Base-by-base conservation (phyloP, 2,888 invertebrate genomes). In the Taenaris catops region DNA sequence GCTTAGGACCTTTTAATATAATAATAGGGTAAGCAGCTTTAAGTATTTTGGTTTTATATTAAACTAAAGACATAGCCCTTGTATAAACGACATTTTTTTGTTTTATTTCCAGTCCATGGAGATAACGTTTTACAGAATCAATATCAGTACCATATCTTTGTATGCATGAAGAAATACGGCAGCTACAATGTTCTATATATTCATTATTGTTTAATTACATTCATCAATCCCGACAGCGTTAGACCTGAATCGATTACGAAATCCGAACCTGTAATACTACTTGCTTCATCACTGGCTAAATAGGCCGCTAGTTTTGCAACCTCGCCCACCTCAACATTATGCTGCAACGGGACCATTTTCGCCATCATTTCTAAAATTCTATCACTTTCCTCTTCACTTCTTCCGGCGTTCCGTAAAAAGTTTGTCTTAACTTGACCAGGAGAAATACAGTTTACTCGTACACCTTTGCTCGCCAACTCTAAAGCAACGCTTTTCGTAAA, bases 401-500 rank as follows among this genome's bases (percentile, higher is more conserved):
- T 8, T 9, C 54, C 53, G 4, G 47, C 24, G 27, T 51, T 49
- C 9, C 36, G 3, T n/a, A 51, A 28, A 27, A 61, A 47, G 34
- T 64, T 54, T 2, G 66, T 65, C 26, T 50, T 92, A 2, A 91
- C 88, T 0, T 92, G 90, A 19, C 94, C 94, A 9, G 94, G 94
- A 53, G 90, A 90, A 2, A 94, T 91, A 25, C 89, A 81, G 63
- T 94, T 94, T 0, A 92, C 92, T 35, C 93, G 73, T 1, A 93
- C 89, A 19, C 66, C 80, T 55, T 88, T 75, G 0, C 64, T 41
- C 38, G 89, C 90, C 25, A 91, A 58, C 44, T 91, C 93, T 26
- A 93, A 60, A 9, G 94, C 94, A n/a, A 89, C 72, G 59, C 91
- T 92, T 53, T 89, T 79, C 1, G 94, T 94, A 46, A 95, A 89